A percentile compares a stretch with the other conserved stretches of the same genome.
These are phyloP conservation scores for Drosophila peninsularis DNA, from an alignment of 2,888 invertebrate species.

Conservation along the genomic window DNA sequence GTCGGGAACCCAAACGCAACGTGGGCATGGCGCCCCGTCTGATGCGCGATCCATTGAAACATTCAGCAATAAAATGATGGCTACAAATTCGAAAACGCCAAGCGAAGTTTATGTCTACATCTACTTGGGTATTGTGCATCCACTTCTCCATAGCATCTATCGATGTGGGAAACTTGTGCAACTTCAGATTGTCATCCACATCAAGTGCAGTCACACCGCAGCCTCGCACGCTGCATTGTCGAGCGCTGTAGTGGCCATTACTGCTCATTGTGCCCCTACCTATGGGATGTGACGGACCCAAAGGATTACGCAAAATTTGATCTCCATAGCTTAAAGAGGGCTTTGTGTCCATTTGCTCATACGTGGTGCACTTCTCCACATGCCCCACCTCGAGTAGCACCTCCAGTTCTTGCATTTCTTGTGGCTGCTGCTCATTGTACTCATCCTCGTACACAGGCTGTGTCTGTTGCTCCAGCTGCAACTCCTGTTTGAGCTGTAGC, in stretches of 20 bases:
- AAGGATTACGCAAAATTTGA: background rate
- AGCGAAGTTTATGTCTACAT: slow-evolving; percentile 52
- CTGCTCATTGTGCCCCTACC: slow-evolving; percentile 1
- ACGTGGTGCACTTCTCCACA: slow-evolving; percentile 66
- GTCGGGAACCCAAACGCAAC: slow-evolving; percentile 51
- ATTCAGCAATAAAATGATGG: slow-evolving; percentile 69
- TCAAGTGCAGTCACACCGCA: slow-evolving; percentile 56
- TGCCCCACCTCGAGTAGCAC: slow-evolving; percentile 69
- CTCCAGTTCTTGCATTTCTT: slow-evolving; percentile 49
- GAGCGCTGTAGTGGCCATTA: slow-evolving; percentile 51
- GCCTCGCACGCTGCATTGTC: slow-evolving; percentile 63
- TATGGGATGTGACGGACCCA: background rate
- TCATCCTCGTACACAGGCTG: background rate
- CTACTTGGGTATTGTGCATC: slow-evolving; percentile 72
- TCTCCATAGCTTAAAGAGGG: slow-evolving; percentile 25
- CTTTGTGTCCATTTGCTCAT: slow-evolving; percentile 55
- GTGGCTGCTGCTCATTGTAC: slow-evolving; percentile 32
- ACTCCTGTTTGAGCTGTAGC: slow-evolving; percentile 49
- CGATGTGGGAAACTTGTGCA: slow-evolving; percentile 71
- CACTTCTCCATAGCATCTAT: slow-evolving; percentile 64
- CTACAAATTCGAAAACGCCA: slow-evolving; percentile 79
- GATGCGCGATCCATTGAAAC: slow-evolving; percentile 63
- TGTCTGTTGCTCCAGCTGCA: background rate
- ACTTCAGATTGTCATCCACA: slow-evolving; percentile 45
- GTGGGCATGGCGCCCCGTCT: slow-evolving; percentile 75